A percentile compares a stretch with the other conserved stretches of the same genome.
These are phyloP conservation scores for Drosophila peninsularis DNA, from an alignment of 2,888 invertebrate species.

Conservation along the genomic window DNA sequence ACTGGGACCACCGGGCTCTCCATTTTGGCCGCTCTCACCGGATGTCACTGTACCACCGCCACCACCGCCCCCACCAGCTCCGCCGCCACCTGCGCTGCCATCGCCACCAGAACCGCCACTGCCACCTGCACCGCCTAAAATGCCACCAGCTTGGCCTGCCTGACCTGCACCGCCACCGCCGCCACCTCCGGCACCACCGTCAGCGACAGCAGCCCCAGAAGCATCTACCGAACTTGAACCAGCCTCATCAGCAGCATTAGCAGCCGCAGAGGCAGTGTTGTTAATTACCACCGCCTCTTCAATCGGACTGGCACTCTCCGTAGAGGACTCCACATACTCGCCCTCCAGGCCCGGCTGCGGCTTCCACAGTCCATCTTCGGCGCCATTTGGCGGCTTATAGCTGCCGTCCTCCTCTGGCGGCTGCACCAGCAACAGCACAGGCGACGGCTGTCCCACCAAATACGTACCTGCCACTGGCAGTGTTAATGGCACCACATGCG, in stretches of 20 bases:
- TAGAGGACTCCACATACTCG: constrained; percentile 40
- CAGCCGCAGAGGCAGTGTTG: constrained; percentile 8
- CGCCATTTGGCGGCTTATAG: constrained; percentile 52
- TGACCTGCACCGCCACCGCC: constrained; percentile 66
- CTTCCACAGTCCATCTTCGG: constrained; percentile 55
- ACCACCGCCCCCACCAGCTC: constrained; percentile 69
- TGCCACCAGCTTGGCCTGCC: constrained; percentile 65
- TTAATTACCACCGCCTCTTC: constrained; percentile 1
- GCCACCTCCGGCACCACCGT: constrained; percentile 36
- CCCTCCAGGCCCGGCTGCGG: constrained; percentile 59
- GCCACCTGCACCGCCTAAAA: constrained; percentile 68
- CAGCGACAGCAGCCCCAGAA: constrained; percentile 23
- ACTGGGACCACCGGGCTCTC: constrained; percentile 66
- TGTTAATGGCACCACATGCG: constrained; percentile 56
- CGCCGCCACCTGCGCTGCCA: constrained; percentile 63
- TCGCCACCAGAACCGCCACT: constrained; percentile 63
- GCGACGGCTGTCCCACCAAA: constrained; percentile 34
- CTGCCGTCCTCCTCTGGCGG: constrained; percentile 64
- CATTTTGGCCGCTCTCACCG: constrained; percentile 59
- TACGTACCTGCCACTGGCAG: constrained; percentile 55
- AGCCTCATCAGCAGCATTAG: constrained; percentile 9
- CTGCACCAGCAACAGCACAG: constrained; percentile 54
- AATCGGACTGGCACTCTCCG: constrained; percentile 5
- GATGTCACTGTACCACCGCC: constrained; percentile 68
- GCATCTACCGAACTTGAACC: constrained; percentile 32